Conservation (phyloP, 2,888 invertebrate genomes). For the Erebia epiphron region DNA sequence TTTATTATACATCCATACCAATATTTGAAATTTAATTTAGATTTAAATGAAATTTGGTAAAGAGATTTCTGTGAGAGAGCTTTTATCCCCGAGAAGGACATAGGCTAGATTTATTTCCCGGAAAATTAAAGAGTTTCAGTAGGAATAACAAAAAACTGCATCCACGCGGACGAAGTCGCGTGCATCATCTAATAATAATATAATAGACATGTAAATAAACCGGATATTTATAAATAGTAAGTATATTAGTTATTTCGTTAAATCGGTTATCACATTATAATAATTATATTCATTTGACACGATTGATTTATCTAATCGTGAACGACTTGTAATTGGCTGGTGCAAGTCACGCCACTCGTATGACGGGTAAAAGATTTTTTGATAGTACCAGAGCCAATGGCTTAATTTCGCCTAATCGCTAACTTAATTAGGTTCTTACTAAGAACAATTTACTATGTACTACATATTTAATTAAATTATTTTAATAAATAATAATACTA, state of each 20-base stretch:
- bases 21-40: too few species aligned
- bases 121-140: too few species aligned
- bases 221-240: background rate
- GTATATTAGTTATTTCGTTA: background rate
- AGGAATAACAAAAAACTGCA: too few species aligned
- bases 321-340: slow-evolving; percentile 65
- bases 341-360: slow-evolving; percentile 70
- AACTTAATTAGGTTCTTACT: background rate
- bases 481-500: too few species aligned
- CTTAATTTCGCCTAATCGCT: background rate
- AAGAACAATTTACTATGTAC: too few species aligned
- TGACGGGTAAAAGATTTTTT: slow-evolving; percentile 16
- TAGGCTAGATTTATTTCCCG: too few species aligned
- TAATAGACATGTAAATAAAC: background rate
- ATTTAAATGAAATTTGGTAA: too few species aligned
- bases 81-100: too few species aligned
- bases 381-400: slow-evolving; percentile 15
- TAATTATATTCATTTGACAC: slow-evolving; percentile 28
- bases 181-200: background rate
- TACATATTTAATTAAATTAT: too few species aligned
- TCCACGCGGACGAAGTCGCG: background rate
- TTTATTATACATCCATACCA: too few species aligned
- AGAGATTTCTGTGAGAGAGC: too few species aligned
- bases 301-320: slow-evolving; percentile 64
- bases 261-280: slow-evolving; percentile 2